These are phyloP conservation scores for Syndactyla subalaris DNA, from an alignment of 2,797 vertebrate species.

Conservation along the genomic window DNA sequence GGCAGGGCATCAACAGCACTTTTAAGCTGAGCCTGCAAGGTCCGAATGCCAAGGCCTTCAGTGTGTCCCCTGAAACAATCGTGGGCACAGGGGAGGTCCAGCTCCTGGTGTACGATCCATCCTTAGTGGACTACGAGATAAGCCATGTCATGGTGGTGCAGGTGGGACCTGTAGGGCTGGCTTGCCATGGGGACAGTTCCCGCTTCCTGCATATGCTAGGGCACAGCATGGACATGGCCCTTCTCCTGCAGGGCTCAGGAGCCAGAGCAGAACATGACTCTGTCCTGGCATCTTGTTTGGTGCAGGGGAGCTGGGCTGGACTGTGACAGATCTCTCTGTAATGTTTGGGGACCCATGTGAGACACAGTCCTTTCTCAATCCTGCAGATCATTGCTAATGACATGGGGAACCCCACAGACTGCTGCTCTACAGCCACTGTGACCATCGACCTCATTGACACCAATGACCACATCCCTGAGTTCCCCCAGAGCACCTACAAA, in stretches of 20 bases:
- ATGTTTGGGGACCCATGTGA: neutral
- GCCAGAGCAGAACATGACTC: neutral
- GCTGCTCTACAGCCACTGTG: slow-evolving; percentile 79
- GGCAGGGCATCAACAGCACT: slow-evolving; percentile 76
- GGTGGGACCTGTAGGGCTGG: slow-evolving; percentile 72
- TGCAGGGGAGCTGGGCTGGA: neutral
- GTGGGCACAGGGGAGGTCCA: slow-evolving; percentile 75
- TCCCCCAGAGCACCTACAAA: slow-evolving; percentile 75
- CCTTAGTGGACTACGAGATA: slow-evolving; percentile 85
- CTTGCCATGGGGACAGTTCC: neutral
- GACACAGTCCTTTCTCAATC: neutral
- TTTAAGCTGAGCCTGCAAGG: slow-evolving; percentile 81
- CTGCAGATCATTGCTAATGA: slow-evolving; percentile 88
- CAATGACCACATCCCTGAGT: slow-evolving; percentile 89
- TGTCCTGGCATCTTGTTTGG: neutral
- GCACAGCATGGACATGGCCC: neutral
- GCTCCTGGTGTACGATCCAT: slow-evolving; percentile 77
- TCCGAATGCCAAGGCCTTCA: slow-evolving; percentile 76
- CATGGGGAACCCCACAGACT: neutral
- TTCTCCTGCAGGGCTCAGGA: neutral
- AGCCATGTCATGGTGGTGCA: slow-evolving; percentile 77
- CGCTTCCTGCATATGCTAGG: neutral
- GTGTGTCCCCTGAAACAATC: slow-evolving; percentile 74
- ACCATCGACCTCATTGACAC: slow-evolving; percentile 84
- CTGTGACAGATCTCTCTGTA: neutral